These are phyloP conservation scores for Oncopodura yosiiana DNA, from an alignment of 1,140 invertebrate species.

Conservation along the genomic window DNA sequence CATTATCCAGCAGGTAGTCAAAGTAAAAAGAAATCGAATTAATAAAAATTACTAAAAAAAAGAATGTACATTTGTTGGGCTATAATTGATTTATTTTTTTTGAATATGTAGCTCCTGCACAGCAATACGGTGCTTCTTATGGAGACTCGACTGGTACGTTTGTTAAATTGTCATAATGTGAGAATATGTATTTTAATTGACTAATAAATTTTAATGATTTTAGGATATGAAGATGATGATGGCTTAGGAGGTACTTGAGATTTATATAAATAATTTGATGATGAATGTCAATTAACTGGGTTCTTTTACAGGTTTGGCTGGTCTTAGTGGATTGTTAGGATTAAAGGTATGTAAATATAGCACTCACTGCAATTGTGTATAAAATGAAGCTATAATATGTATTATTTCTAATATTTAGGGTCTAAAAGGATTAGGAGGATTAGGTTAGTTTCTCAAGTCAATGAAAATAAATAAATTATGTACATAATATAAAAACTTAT, in stretches of 20 bases:
- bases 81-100: background rate
- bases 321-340: constrained; percentile 28
- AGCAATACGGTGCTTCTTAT: constrained; percentile 1
- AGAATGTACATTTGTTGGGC: no score
- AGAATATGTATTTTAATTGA: background rate
- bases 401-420: no score
- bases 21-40: background rate
- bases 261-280: background rate
- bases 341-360: no score
- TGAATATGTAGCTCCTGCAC: no score
- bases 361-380: no score
- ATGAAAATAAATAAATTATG: no score
- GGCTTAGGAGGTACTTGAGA: constrained; percentile 13
- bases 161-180: background rate
- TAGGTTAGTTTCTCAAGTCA: no score
- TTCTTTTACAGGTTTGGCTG: constrained; percentile 27
- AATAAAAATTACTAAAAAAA: no score
- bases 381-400: no score
- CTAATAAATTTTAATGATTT: background rate
- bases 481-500: no score
- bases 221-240: constrained; percentile 29
- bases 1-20: constrained; percentile 22
- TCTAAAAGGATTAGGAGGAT: constrained; percentile 30
- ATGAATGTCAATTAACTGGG: background rate
- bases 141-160: constrained; percentile 27